Evolutionary conservation across 2,888 invertebrate genomes (phyloP).

Genomic region (Nomada flava): DNA sequence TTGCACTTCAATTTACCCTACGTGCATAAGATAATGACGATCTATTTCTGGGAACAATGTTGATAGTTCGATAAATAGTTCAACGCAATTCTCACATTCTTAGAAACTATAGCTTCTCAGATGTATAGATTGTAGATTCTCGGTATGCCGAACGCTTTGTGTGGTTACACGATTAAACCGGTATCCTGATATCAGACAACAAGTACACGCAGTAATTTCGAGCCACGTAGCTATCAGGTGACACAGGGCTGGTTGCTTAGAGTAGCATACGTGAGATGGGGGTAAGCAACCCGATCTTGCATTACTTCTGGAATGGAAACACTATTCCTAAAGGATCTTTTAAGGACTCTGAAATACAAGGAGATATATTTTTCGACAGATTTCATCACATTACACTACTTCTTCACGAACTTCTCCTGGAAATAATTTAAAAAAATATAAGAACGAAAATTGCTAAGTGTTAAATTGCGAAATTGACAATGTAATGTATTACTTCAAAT

Average conservation of each 20-base stretch:
- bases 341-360: background rate
- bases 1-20: too few species aligned
- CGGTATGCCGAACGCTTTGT: background rate
- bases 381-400: background rate
- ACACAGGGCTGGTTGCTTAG: slow-evolving; percentile 11
- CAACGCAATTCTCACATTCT: background rate
- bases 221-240: slow-evolving; percentile 17
- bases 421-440: too few species aligned
- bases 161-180: background rate
- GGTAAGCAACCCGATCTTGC: slow-evolving; percentile 16
- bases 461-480: too few species aligned
- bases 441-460: too few species aligned
- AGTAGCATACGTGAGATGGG: background rate
- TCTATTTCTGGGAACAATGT: background rate
- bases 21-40: background rate
- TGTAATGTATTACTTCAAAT: too few species aligned
- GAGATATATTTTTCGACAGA: background rate
- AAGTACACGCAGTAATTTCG: background rate
- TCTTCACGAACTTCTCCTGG: too few species aligned
- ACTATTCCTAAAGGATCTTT: slow-evolving; percentile 5
- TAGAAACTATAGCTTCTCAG: background rate
- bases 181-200: background rate
- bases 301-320: slow-evolving; percentile 17
- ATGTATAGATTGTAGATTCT: background rate
- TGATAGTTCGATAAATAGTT: background rate